Evolutionary conservation across 2,888 invertebrate species (phyloP), one percentile per base, ranked within the genome.

Genomic region (Salpingus planirostris): DNA sequence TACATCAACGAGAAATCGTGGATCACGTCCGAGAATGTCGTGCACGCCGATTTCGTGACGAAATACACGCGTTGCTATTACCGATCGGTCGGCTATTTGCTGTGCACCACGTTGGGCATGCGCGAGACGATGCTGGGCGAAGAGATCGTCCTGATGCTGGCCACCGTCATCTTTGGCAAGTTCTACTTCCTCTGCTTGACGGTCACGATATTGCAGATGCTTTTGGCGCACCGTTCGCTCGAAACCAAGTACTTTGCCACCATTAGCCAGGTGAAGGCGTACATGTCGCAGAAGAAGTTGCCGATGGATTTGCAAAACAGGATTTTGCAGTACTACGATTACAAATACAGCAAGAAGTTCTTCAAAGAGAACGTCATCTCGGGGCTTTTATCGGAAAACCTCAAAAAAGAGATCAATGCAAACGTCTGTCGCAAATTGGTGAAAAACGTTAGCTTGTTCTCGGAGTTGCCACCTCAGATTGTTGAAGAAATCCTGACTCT

Each of bases 391-490:
- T 43, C 48, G 53, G 63, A 64, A 2, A 57, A 61, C 25, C 40
- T 66, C 4, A 41, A 50, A 2, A 53, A 70, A 46, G 76, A 76
- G 52, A 68, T 78, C 8, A 63, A 64, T 1, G 51, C 74, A 11
- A 66, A 73, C 50, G 69, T 71, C 1, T 73, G 73, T 44, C 67
- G 67, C 43, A 64, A 67, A 22, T 55, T 78, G 14, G 65, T 77
- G 2, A 62, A 71, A 35, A 71, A 69, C 24, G 74, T 74, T 12
- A 54, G 63, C 2, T 50, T 78, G n/a, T 73, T 79, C 43, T 60
- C 67, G 21, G 59, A 68, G 25, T 40, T 76, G 13, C 67, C 74
- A 0, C 58, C 63, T 5, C 49, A 59, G 7, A 51, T 70, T 23
- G 58, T 77, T n/a, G 67, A 67, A 3, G 62, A 68, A 1, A 65